Conservation (phyloP, 1,140 invertebrate genomes). For the Sarcophaga peregrina region DNA sequence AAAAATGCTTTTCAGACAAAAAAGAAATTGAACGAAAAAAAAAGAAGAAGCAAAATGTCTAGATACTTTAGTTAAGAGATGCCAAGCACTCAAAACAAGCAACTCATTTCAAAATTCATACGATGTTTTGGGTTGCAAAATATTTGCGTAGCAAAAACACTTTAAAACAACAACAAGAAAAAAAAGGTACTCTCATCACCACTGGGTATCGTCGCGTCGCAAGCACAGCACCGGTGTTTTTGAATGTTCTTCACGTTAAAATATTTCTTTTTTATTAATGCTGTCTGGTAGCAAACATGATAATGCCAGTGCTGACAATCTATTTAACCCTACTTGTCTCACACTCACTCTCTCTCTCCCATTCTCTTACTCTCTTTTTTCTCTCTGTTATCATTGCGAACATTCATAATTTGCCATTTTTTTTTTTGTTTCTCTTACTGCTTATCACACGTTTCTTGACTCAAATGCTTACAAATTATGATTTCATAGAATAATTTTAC, state of each 20-base stretch:
- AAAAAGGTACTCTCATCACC: background rate
- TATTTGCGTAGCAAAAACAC: too few relatives aligned
- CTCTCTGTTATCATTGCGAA: background rate
- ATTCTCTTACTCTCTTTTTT: background rate
- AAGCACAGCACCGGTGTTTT: background rate
- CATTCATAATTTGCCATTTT: slow-evolving; percentile 2
- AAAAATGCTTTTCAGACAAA: background rate
- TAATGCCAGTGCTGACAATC: background rate
- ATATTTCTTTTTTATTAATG: background rate
- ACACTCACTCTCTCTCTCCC: too few relatives aligned
- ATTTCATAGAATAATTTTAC: slow-evolving; percentile 5
- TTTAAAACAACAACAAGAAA: background rate
- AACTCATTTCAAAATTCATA: slow-evolving; percentile 7
- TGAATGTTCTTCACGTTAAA: background rate
- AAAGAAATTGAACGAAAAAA: background rate
- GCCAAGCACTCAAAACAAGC: background rate
- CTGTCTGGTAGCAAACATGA: background rate
- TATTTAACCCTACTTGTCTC: background rate
- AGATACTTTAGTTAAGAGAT: slow-evolving; percentile 19
- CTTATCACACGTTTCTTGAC: too few relatives aligned
- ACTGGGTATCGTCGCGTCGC: background rate
- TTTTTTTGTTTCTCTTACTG: too few relatives aligned
- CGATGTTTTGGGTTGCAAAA: background rate
- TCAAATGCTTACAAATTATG: slow-evolving; percentile 15
- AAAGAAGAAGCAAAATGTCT: background rate